Evolutionary conservation across 2,113 vertebrate genomes (phyloP).

Genomic region (Corythornis vintsioides): DNA sequence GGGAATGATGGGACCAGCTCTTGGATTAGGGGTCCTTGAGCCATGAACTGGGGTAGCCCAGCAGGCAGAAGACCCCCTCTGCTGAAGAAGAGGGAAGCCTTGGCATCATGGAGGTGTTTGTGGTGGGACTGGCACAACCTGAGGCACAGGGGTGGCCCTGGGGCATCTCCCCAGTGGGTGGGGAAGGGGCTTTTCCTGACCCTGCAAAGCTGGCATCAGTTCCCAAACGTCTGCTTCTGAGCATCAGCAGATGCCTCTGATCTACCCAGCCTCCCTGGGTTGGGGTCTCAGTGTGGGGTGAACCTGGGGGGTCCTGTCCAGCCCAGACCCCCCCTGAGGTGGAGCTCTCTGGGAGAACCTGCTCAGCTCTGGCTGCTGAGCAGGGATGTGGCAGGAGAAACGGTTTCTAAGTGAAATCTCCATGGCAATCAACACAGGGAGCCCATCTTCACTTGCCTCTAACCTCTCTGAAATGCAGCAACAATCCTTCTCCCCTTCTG

Average conservation of each 20-base stretch:
- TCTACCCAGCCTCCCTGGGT: background rate
- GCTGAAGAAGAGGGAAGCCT: background rate
- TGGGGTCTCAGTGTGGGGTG: background rate
- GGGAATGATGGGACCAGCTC: background rate
- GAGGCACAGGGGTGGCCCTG: background rate
- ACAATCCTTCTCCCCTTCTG: background rate
- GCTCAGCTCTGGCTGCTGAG: background rate
- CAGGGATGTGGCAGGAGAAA: background rate
- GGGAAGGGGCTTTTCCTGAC: background rate
- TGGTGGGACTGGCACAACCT: background rate
- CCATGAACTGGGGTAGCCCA: background rate
- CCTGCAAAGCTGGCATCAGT: rapidly evolving
- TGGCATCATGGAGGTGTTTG: rapidly evolving
- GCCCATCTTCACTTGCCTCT: background rate
- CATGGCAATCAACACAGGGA: slow-evolving; percentile 36
- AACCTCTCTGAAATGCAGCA: slow-evolving; percentile 22
- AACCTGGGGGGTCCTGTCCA: background rate
- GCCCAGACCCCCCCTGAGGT: background rate
- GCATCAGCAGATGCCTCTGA: background rate
- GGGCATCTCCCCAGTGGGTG: background rate
- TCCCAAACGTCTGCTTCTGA: background rate
- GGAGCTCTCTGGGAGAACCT: background rate
- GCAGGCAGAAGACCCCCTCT: background rate
- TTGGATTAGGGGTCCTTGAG: background rate
- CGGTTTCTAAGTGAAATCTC: slow-evolving; percentile 53